Base-by-base conservation (phyloP, 2,888 invertebrate species). In the Chydorus sphaericus region DNA sequence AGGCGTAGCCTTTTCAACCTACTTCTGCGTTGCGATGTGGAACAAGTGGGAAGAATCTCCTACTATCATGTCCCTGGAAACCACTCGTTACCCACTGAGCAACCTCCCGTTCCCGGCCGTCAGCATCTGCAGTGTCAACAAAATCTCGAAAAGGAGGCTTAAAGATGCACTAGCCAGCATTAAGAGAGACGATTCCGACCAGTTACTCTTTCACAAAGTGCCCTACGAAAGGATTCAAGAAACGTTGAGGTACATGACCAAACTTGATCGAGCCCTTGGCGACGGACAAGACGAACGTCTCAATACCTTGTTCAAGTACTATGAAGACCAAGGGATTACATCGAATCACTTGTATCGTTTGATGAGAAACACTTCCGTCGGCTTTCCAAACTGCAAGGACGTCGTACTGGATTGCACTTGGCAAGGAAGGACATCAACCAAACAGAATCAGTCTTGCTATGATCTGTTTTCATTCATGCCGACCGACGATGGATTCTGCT, bases 41-140 rank as follows among this genome's bases (percentile, higher is more conserved):
- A 26, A 58, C 16, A 85, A 83, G 67, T 88, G 85, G 81, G 73
- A 76, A 7, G 72, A 75, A 8, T 77, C 79, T 4, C 88, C 88
- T 0, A 82, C 88, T 63, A 85, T 88, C 54, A 82, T 87, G 54
- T 83, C 81, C 64, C 77, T 87, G 57, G 85, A 82, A 65, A 82
- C 87, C 0, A 77, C 78, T 61, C 78, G 81, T 49, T 80, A 80
- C 58, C 74, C 77, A 1, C 73, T 88, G 0, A 73, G 75, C 3
- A 73, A 78, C 56, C 76, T 88, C 57, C 87, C 87, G 0, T 88
- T 89, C 69, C 88, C 89, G 0, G 84, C 88, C 0, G 72, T 89
- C 2, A 88, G 88, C 1, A 78, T 89, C 59, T 89, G 89, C 67
- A 88, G 87, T 66, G 82, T 86, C 68, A 89, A 88, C 68, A 82